Evolutionary conservation across 2,888 invertebrate genomes (phyloP).

Genomic region (Octodonta nipae): DNA sequence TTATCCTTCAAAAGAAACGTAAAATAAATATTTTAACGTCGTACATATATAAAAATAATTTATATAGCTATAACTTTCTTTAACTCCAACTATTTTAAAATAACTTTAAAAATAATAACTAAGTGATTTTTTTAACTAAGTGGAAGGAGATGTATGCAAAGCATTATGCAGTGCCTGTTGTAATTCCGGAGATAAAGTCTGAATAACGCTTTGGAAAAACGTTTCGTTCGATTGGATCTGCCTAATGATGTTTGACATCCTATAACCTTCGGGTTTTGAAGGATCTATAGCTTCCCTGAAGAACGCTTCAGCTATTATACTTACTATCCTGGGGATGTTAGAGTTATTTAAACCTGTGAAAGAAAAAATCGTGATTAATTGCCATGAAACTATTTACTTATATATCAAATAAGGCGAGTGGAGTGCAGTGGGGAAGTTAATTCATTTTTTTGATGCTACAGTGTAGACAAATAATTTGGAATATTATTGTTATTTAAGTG

Average conservation of each 20-base stretch:
- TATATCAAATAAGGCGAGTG: too few relatives aligned
- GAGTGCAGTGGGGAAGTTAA: too few relatives aligned
- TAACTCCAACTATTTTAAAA: slow-evolving; percentile 12
- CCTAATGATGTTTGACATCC: slow-evolving; percentile 72
- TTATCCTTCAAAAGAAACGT: slow-evolving; percentile 12
- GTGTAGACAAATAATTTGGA: too few relatives aligned
- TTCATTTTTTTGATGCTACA: too few relatives aligned
- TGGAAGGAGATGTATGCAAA: slow-evolving; percentile 33
- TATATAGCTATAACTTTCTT: slow-evolving; percentile 13
- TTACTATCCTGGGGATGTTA: slow-evolving; percentile 78
- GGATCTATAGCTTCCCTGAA: slow-evolving; percentile 66
- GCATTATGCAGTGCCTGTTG: slow-evolving; percentile 72
- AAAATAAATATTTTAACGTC: slow-evolving; percentile 10
- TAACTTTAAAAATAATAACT: slow-evolving; percentile 13
- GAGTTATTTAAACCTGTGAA: slow-evolving; percentile 62
- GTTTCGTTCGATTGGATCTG: slow-evolving; percentile 63
- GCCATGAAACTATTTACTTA: too few relatives aligned
- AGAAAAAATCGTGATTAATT: slow-evolving; percentile 2
- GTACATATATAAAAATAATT: slow-evolving; percentile 16
- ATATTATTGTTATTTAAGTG: too few relatives aligned
- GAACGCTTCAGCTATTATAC: slow-evolving; percentile 83
- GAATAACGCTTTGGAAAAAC: slow-evolving; percentile 34
- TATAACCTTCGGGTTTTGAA: slow-evolving; percentile 57
- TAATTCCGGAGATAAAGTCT: slow-evolving; percentile 63
- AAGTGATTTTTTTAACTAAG: slow-evolving; percentile 14